Evolutionary conservation across 92 coral and sea anemone species (phyloP).

Genomic region (Diadumene lineata): DNA sequence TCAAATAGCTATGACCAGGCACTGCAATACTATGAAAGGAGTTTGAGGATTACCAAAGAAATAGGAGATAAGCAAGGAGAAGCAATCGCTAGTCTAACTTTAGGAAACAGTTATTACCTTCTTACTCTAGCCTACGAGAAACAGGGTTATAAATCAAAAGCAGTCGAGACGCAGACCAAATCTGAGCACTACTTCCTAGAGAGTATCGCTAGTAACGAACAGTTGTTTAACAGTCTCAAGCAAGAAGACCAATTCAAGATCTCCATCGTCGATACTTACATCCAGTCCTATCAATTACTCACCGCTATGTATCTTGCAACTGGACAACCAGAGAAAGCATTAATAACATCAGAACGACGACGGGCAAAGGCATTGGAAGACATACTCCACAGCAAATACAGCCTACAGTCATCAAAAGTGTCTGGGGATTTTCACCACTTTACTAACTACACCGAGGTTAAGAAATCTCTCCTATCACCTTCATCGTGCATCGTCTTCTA

Average conservation of each 20-base stretch:
- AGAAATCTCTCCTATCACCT: neutral
- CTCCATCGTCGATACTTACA: conserved; percentile 33
- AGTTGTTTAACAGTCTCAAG: conserved; percentile 20
- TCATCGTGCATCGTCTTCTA: neutral
- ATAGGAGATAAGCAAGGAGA: conserved; percentile 15
- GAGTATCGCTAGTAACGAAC: conserved; percentile 20
- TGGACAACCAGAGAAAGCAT: neutral
- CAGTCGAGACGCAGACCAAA: neutral
- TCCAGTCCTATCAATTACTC: conserved; percentile 17
- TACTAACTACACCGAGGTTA: neutral
- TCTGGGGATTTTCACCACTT: neutral
- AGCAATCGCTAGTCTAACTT: neutral
- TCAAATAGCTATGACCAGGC: conserved; percentile 6
- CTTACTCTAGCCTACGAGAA: neutral
- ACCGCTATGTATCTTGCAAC: conserved; percentile 1
- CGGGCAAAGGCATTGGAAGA: neutral
- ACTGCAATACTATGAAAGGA: neutral
- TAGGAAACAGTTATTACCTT: conserved; percentile 5
- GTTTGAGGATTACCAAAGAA: conserved; percentile 14
- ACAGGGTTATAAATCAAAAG: neutral
- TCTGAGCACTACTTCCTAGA: conserved; percentile 18
- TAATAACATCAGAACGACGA: neutral
- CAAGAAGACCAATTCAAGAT: conserved; percentile 27
- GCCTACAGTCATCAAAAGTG: neutral
- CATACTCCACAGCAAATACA: neutral